Percentiles rank a stretch among this genome's conserved stretches.
Evolutionary conservation across 2,888 invertebrate genomes (phyloP).

Genomic region (Ctenicera cuprea): DNA sequence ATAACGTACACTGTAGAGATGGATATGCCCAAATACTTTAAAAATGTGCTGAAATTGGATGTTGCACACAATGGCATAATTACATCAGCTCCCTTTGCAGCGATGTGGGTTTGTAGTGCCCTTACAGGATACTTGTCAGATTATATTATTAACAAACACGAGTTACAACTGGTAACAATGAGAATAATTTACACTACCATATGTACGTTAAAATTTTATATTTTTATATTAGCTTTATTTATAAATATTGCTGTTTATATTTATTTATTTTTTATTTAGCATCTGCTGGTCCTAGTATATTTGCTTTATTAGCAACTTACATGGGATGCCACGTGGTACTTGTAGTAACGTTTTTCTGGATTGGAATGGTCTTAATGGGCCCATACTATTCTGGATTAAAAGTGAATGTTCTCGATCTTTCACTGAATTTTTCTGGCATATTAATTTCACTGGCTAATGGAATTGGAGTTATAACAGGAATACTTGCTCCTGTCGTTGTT

Average conservation of each 20-base stretch:
- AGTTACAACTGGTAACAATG: conserved; percentile 75
- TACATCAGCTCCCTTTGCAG: conserved; percentile 78
- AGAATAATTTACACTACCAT: conserved; percentile 82
- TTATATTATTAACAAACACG: conserved; percentile 76
- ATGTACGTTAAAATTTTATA: conserved; percentile 72
- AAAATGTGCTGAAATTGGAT: conserved; percentile 79
- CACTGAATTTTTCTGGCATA: conserved; percentile 78
- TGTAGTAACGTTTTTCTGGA: not conserved
- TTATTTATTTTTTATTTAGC: conserved; percentile 7
- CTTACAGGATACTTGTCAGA: conserved; percentile 80
- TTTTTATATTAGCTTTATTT: conserved; percentile 44
- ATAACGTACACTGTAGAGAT: not conserved
- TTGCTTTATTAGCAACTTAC: not conserved
- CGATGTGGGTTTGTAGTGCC: conserved; percentile 80
- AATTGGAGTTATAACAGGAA: conserved; percentile 75
- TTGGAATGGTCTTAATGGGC: conserved; percentile 72
- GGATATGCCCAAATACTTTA: conserved; percentile 70
- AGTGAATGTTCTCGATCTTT: conserved; percentile 78
- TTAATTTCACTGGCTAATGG: conserved; percentile 79
- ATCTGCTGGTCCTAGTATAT: not conserved
- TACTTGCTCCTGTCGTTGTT: conserved; percentile 75
- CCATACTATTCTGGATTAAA: conserved; percentile 80
- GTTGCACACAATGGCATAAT: conserved; percentile 78
- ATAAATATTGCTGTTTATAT: no score
- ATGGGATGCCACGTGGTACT: not conserved